Base-by-base conservation (phyloP, 37 sponge, comb jelly and placozoan species). In the Eunapius fragilis region DNA sequence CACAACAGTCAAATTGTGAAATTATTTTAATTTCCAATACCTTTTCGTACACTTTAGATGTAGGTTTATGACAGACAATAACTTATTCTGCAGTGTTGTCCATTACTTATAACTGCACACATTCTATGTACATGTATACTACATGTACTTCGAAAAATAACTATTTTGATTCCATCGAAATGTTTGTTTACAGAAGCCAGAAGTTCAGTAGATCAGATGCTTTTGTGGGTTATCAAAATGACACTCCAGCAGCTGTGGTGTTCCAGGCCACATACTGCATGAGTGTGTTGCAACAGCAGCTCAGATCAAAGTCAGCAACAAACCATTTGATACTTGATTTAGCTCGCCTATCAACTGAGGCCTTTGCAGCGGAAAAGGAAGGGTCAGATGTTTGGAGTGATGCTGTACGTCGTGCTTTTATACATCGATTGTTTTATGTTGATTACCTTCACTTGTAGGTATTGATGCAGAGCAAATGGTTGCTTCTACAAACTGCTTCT, bases 171-270 rank as follows among this genome's bases (percentile, higher is more conserved):
- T n/a, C n/a, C n/a, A n/a, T 41, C 6, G 41, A 3, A 41, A 3
- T 41, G 3, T 41, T 41, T 3, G 6, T 41, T 41, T 58, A 58
- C 17, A 58, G 58, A 11, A 58, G 58, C 58, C 58, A 58, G 58
- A 58, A 11, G 58, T 58, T 58, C 58, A 58, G 58, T 13, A 4
- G 58, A 58, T 76, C 71, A 32, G 89, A 94, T 89, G 95, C 89
- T 2, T 94, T 94, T 75, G 81, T 94, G 50, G 95, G 95, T 14
- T 94, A 83, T 41, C 89, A 94, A 35, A 80, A 85, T 25, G 95
- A 94, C 74, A 87, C 92, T 19, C 72, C 89, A 79, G 95, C 95
- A 28, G 82, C 95, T 37, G 92, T 94, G 38, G 89, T 94, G n/a
- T 88, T 94, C 35, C 95, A 91, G 71, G 95, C 89, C 22, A 82